Evolutionary conservation across 2,888 invertebrate species (phyloP), one percentile per base, ranked within the genome.

Genomic region (Caenorhabditis sp.): DNA sequence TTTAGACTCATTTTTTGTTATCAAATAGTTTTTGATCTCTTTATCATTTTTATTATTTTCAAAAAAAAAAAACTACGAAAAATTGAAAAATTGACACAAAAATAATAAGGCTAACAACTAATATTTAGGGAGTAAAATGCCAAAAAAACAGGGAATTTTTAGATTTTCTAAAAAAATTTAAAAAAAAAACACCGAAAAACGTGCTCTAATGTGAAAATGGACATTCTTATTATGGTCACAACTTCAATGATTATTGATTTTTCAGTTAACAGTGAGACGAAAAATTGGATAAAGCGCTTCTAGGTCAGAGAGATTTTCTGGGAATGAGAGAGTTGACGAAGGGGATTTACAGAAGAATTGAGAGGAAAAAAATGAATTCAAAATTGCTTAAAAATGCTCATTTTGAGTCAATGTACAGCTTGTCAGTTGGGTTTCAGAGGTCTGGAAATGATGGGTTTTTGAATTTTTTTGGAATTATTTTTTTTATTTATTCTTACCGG

Each of bases 341-440:
- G 15, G 18, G 4, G n/a, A 44, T 55, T 62, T 72, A 2, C 18
- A 15, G 50, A 58, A 60, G 22, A 11, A 44, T 28, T 11, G n/a
- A n/a, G n/a, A n/a, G n/a, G n/a, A 62, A 20, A 32, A 53, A 40
- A 51, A 11, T 40, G 8, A 50, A 58, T 28, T n/a, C 35, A 6
- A 9, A 9, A 65, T 35, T 15, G 11, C 20, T 78, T 68, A 80
- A 18, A 80, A 80, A 40, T 80, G 80, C 56, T 80, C 80, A 32
- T 68, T 79, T 47, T 71, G 71, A 28, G 61, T 62, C 37, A 79
- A 24, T 56, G 71, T 82, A 47, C 82, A 82, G 69, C 71, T 85
- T 18, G 89, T 88, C 47, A 88, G 69, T 80, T 87, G 85, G 8
- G 89, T 88, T 60, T 88, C 86, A 11, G 89, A 87, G 22, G 84